Percentiles rank a stretch among this genome's conserved stretches.
Evolutionary conservation across 2,888 invertebrate species (phyloP).

Genomic region (Cinara cedri): DNA sequence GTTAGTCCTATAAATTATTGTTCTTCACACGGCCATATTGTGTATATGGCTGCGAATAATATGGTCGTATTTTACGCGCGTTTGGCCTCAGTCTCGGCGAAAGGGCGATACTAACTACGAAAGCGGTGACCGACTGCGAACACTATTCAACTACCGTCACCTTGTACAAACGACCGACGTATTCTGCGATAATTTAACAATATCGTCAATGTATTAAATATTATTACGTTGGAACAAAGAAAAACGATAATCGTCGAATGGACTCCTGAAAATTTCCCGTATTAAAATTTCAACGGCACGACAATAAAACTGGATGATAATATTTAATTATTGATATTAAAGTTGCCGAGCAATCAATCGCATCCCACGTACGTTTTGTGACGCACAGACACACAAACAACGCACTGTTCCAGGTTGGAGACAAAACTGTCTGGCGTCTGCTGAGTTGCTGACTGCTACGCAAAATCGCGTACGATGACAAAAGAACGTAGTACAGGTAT

Average conservation of each 20-base stretch:
- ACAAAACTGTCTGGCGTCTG: slow-evolving; percentile 11
- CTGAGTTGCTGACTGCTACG: slow-evolving; percentile 11
- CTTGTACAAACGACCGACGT: no score
- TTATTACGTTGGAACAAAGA: no score
- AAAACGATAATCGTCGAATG: not conserved
- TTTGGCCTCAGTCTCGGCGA: not conserved
- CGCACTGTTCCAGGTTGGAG: not conserved
- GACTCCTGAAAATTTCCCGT: not conserved
- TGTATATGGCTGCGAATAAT: not conserved
- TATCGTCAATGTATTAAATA: no score
- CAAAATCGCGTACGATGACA: slow-evolving; percentile 36
- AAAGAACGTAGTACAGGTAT: slow-evolving; percentile 33
- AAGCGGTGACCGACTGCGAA: no score
- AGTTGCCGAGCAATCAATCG: not conserved
- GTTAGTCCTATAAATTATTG: not conserved
- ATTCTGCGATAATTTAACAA: no score
- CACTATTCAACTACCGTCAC: not conserved
- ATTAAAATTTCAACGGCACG: not conserved
- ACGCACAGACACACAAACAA: not conserved
- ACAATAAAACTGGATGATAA: not conserved
- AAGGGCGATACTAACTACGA: not conserved
- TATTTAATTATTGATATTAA: no score
- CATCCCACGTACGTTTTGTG: not conserved
- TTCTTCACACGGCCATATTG: slow-evolving; percentile 38
- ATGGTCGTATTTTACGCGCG: not conserved